Conservation (phyloP, 2,797 vertebrate genomes). For the Bradypus variegatus region DNA sequence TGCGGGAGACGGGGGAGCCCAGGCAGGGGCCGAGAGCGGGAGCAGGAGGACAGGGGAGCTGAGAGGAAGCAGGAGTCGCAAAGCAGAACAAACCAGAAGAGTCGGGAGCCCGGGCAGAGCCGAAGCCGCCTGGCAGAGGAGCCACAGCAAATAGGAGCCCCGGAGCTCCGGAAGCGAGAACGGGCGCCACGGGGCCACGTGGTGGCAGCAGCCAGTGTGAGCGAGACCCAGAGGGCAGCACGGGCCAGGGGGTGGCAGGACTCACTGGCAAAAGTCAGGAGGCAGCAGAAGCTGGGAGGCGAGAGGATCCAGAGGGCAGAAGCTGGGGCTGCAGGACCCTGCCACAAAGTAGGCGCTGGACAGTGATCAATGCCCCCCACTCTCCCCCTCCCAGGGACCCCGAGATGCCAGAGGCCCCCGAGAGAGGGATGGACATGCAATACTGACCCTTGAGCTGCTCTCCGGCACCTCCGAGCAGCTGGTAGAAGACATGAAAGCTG, state of each 20-base stretch:
- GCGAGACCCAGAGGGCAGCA: not conserved
- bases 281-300: not conserved
- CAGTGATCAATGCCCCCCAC: fast-evolving
- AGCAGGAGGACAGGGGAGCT: too few relatives aligned
- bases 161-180: not conserved
- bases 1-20: not conserved
- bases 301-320: not conserved
- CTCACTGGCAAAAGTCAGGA: not conserved
- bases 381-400: not conserved
- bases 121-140: not conserved
- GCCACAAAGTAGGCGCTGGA: not conserved
- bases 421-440: fast-evolving
- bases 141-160: not conserved
- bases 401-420: not conserved
- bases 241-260: not conserved
- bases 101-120: not conserved
- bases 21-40: too few relatives aligned
- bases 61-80: not conserved
- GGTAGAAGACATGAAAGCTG: constrained; percentile 93
- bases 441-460: constrained; percentile 78
- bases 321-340: not conserved
- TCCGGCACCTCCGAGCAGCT: constrained; percentile 84
- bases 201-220: not conserved
- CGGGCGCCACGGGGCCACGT: too few relatives aligned
- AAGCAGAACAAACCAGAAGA: not conserved